Base-by-base conservation (phyloP, 2,888 invertebrate species). In the Heliconius hortense region DNA sequence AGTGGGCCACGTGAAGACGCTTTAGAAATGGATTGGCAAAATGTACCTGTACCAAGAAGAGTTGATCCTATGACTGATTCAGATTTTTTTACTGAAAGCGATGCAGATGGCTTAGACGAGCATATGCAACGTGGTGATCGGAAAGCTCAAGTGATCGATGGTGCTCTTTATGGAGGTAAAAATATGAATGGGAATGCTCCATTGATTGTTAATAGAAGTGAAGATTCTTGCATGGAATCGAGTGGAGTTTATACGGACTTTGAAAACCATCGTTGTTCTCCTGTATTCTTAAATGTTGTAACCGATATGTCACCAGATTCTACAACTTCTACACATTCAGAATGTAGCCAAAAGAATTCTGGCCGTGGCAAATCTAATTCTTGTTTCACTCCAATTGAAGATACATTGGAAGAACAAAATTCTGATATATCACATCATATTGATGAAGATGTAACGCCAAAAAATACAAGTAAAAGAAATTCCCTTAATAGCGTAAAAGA, bases 61-160 rank as follows among this genome's bases (percentile, higher is more conserved):
- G 96, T 96, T 80, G 97, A 97, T 88, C 97, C 97, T 2, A 97
- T 97, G 97, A 98, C 98, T 0, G 98, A 98, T 90, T 98, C 97
- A 0, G 98, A 98, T 89, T 97, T 98, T 90, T 98, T 97, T 86
- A 97, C 97, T 10, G 97, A 98, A 91, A 97, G 97, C 84, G 98
- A 98, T 89, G 97, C 97, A 2, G 98, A 98, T 88, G 97, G 96
- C 72, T 96, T 97, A 87, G 97, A 97, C 82, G 96, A 96, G 76
- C 95, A 95, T 76, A 95, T 96, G 83, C 94, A 95, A 72, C 95
- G 96, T 76, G 96, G 96, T 24, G 97, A 97, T 84, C 94, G 97
- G 53, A 95, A 95, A 76, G 97, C 97, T 10, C 97, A 97, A 90
- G 97, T 98, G 7, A 98, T 98, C 79, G 98, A 98, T 87, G 98